These are phyloP conservation scores for Meloidogyne chitwoodi DNA, from an alignment of 1,140 invertebrate genomes.

Conservation along the genomic window DNA sequence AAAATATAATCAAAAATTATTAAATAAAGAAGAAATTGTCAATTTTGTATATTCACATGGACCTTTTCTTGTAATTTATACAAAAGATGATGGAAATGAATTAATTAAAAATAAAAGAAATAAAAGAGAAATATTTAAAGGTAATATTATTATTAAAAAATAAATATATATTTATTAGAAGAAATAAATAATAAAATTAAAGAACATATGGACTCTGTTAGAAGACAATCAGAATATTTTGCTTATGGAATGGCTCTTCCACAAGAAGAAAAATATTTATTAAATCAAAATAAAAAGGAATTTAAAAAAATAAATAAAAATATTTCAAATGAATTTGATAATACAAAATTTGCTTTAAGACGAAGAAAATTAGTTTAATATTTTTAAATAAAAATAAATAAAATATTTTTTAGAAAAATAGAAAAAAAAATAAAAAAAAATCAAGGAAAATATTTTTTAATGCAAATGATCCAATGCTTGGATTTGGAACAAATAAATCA, in stretches of 20 bases:
- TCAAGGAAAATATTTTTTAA: slow-evolving; percentile 6
- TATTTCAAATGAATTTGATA: neutral
- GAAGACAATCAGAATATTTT: slow-evolving; percentile 16
- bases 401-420: neutral
- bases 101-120: neutral
- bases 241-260: slow-evolving; percentile 15
- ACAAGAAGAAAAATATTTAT: neutral
- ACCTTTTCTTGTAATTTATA: slow-evolving; percentile 18
- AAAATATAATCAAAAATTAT: neutral
- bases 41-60: neutral
- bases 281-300: neutral
- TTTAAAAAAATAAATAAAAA: neutral
- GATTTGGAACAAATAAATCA: slow-evolving; percentile 14
- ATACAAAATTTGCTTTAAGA: neutral
- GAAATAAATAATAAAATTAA: neutral
- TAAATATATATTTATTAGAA: neutral
- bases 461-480: slow-evolving; percentile 18
- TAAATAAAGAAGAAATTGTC: neutral
- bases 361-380: neutral
- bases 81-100: neutral
- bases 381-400: neutral
- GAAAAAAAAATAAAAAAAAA: neutral
- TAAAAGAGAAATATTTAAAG: neutral
- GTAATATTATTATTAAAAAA: neutral
- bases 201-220: slow-evolving; percentile 3